These are phyloP conservation scores for Rhinolophus ferrumequinum DNA, from an alignment of 2,113 vertebrate genomes.

Conservation along the genomic window DNA sequence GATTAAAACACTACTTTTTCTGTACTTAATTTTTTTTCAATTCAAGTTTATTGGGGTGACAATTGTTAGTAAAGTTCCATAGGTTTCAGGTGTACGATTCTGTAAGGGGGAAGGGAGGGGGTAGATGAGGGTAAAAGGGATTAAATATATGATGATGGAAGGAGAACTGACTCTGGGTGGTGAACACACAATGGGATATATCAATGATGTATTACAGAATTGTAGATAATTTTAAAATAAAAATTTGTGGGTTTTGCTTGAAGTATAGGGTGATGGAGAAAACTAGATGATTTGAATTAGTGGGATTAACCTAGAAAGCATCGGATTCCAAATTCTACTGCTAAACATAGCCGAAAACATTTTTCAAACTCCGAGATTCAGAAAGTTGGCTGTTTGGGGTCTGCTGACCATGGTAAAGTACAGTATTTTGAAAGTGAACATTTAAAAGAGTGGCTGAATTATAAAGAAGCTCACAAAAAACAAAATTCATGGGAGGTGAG, in stretches of 20 bases:
- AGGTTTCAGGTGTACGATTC: too few species aligned
- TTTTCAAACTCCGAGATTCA: conserved; percentile 70
- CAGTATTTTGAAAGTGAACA: conserved; percentile 76
- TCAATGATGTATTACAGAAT: too few species aligned
- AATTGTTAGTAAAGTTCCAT: too few species aligned
- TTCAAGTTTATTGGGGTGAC: too few species aligned
- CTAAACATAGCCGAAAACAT: conserved; percentile 73
- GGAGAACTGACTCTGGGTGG: too few species aligned
- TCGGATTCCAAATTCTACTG: conserved; percentile 56
- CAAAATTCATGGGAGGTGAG: conserved; percentile 22
- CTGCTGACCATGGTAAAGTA: conserved; percentile 70
- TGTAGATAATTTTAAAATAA: conserved; percentile 50
- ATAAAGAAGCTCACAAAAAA: conserved; percentile 33
- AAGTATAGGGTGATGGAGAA: conserved; percentile 17
- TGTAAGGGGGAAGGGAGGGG: too few species aligned
- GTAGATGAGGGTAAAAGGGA: too few species aligned
- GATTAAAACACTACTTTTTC: not conserved
- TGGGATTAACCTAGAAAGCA: conserved; percentile 61
- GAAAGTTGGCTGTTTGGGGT: conserved; percentile 67
- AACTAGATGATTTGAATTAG: conserved; percentile 45
- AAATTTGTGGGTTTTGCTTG: not conserved
- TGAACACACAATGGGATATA: too few species aligned
- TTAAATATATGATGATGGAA: too few species aligned
- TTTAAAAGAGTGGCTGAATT: not conserved
- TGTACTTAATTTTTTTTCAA: not conserved